Conservation (phyloP, 1,140 invertebrate genomes). For the Brachionus rubens region DNA sequence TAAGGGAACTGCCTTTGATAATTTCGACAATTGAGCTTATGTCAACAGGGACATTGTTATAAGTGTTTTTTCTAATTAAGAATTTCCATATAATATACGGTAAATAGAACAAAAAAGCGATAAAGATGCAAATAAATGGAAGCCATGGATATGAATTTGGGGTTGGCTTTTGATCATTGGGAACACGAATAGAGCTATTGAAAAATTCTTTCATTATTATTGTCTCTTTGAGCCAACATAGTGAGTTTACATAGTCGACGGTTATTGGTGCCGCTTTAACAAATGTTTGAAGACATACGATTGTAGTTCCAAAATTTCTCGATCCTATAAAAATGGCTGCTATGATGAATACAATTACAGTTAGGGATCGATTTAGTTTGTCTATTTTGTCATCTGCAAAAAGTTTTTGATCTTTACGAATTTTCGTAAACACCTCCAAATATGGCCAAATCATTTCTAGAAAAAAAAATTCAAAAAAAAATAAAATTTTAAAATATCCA, state of each 20-base stretch:
- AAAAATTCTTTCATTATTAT: constrained; percentile 3
- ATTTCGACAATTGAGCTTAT: not conserved
- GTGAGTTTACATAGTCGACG: not conserved
- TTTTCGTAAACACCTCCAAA: constrained; percentile 22
- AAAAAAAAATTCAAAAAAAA: too few relatives aligned
- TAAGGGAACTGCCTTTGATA: not conserved
- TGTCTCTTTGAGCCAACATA: constrained; percentile 9
- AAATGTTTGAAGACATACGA: not conserved
- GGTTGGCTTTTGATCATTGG: not conserved
- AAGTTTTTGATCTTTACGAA: constrained; percentile 20
- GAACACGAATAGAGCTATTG: not conserved
- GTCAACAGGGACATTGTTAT: constrained; percentile 11
- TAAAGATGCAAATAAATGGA: constrained; percentile 62
- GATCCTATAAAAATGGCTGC: constrained; percentile 22
- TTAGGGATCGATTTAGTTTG: constrained; percentile 22
- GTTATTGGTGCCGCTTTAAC: not conserved
- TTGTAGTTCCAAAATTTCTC: constrained; percentile 28
- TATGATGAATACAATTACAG: constrained; percentile 2
- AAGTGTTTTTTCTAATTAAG: constrained; percentile 26
- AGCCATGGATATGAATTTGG: constrained; percentile 65
- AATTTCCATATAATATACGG: constrained; percentile 63
- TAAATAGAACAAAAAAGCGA: constrained; percentile 64
- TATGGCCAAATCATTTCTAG: constrained; percentile 25
- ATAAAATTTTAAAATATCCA: not conserved
- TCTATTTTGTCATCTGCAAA: constrained; percentile 35